Percentiles rank a stretch among this genome's conserved stretches.
Conservation (phyloP, 1,140 invertebrate species). For the Heliconius eleuchia region DNA sequence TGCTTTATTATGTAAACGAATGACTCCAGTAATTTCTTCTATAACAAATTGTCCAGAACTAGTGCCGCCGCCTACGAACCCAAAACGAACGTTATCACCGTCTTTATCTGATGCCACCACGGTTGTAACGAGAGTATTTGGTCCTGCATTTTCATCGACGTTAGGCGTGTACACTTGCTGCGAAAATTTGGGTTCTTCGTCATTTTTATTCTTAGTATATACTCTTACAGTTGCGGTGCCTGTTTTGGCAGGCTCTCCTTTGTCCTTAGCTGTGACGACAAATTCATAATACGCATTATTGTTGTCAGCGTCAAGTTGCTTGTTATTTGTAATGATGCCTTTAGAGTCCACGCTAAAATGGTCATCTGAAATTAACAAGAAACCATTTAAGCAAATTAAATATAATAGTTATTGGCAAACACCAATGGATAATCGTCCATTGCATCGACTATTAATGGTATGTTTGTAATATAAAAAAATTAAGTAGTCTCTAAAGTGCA, state of each 20-base stretch:
- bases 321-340: conserved; percentile 95
- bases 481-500: no score
- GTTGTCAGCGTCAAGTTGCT: conserved; percentile 96
- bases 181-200: conserved; percentile 97
- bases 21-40: conserved; percentile 97
- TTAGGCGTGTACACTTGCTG: conserved; percentile 98
- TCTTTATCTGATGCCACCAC: conserved; percentile 98
- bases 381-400: not conserved
- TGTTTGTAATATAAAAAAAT: no score
- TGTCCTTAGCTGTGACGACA: conserved; percentile 94
- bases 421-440: not conserved
- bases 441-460: not conserved
- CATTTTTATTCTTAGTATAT: conserved; percentile 98
- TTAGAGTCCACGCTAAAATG: conserved; percentile 95
- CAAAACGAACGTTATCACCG: conserved; percentile 96
- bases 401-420: not conserved
- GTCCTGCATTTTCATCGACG: conserved; percentile 97
- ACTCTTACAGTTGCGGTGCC: conserved; percentile 95
- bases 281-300: conserved; percentile 98
- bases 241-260: conserved; percentile 94
- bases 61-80: conserved; percentile 94
- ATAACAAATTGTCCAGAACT: conserved; percentile 96
- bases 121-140: conserved; percentile 95
- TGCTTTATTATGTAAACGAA: conserved; percentile 91
- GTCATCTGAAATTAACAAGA: conserved; percentile 85